Evolutionary conservation across 2,797 vertebrate genomes (phyloP).

Genomic region (Fistularia commersonii): DNA sequence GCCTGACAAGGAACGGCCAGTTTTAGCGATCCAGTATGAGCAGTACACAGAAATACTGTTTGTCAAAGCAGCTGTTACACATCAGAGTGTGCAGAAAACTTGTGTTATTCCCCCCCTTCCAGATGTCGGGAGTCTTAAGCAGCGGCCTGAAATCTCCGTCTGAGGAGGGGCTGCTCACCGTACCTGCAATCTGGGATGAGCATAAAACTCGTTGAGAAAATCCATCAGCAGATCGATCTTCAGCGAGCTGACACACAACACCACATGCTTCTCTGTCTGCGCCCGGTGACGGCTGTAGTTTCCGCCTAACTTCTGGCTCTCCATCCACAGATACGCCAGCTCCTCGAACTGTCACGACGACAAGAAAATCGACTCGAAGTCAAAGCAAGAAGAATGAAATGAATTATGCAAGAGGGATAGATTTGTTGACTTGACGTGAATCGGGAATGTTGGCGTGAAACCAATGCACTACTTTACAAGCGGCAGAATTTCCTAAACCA

Average conservation of each 20-base stretch:
- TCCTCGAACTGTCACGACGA: slow-evolving; percentile 76
- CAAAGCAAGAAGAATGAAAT: background rate
- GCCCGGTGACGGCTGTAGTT: slow-evolving; percentile 86
- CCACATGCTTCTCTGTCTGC: slow-evolving; percentile 84
- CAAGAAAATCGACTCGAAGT: background rate
- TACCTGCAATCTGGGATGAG: slow-evolving; percentile 82
- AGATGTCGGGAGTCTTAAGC: too few relatives aligned
- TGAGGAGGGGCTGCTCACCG: background rate
- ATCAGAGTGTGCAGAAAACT: too few relatives aligned
- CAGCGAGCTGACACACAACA: slow-evolving; percentile 82
- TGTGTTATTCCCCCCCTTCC: background rate
- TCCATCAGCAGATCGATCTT: slow-evolving; percentile 87
- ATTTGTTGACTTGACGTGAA: slow-evolving; percentile 14
- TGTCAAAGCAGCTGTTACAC: too few relatives aligned
- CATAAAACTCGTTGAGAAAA: slow-evolving; percentile 86
- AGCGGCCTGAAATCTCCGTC: background rate
- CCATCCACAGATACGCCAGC: slow-evolving; percentile 84
- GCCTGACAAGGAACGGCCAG: too few relatives aligned
- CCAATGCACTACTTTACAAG: background rate
- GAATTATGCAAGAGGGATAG: background rate
- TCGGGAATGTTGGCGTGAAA: background rate
- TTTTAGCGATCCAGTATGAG: too few relatives aligned
- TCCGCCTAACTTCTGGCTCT: slow-evolving; percentile 82
- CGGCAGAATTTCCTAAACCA: too few relatives aligned
- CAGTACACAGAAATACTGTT: too few relatives aligned